phyloP scores from a whole-genome alignment of 1,140 invertebrate species.

The Drosophila willistoni region DNA sequence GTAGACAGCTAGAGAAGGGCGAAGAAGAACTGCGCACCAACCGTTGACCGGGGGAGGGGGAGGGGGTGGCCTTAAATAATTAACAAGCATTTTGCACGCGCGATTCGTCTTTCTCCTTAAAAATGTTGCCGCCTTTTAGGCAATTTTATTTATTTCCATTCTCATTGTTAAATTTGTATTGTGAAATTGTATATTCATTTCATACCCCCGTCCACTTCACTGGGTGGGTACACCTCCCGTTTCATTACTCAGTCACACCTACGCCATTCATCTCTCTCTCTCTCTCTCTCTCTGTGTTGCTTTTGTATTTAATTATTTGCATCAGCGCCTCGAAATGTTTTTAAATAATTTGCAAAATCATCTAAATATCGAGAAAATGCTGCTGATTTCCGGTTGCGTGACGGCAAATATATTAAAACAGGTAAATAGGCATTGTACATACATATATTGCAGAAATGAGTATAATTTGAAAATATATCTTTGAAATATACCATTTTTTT shows the following conservation, averaged over 20 bases:
- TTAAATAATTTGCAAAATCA: slow-evolving; percentile 30
- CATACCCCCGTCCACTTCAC: background rate
- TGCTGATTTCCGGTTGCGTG: slow-evolving; percentile 12
- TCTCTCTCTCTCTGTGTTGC: slow-evolving; percentile 9
- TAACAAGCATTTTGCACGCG: slow-evolving; percentile 51
- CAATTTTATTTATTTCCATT: slow-evolving; percentile 45
- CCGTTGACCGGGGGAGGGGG: background rate
- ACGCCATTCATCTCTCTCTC: slow-evolving; percentile 10
- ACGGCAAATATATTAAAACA: slow-evolving; percentile 17
- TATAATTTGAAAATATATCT: background rate
- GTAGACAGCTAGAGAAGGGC: slow-evolving; percentile 23
- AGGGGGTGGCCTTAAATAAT: slow-evolving; percentile 60
- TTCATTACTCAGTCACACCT: background rate
- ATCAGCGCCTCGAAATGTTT: slow-evolving; percentile 38
- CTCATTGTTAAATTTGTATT: slow-evolving; percentile 29
- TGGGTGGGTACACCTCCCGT: background rate
- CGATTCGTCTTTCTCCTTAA: slow-evolving; percentile 4
- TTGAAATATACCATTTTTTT: background rate
- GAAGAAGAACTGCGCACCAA: background rate
- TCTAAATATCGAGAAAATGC: slow-evolving; percentile 38
- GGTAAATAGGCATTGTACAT: background rate
- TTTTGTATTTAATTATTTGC: slow-evolving; percentile 57
- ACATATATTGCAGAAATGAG: too few relatives aligned
- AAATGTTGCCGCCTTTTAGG: slow-evolving; percentile 40
- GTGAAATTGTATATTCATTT: slow-evolving; percentile 47